Conservation (phyloP, 2,113 vertebrate species). For the Asarcornis scutulata region DNA sequence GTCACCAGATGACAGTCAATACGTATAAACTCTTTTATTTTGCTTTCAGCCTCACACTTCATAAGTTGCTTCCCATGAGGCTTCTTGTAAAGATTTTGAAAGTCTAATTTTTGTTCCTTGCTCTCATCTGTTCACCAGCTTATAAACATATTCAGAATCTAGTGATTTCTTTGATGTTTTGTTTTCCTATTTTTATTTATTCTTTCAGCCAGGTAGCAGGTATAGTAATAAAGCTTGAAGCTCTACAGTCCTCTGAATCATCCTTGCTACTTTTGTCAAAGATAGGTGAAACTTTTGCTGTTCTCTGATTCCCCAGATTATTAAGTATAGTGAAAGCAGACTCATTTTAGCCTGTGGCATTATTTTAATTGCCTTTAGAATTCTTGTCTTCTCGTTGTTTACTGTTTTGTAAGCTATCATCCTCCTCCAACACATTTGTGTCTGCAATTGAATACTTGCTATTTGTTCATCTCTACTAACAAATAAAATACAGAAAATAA, state of each 20-base stretch:
- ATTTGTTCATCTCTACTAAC: neutral
- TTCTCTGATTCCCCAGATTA: neutral
- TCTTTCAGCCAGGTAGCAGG: neutral
- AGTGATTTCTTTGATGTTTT: neutral
- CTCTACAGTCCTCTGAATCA: neutral
- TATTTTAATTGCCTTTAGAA: neutral
- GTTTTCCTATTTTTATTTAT: neutral
- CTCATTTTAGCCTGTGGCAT: neutral
- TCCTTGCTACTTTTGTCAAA: neutral
- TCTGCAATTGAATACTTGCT: neutral
- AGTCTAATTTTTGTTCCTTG: neutral
- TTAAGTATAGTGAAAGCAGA: neutral
- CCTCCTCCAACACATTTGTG: neutral
- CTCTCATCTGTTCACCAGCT: neutral
- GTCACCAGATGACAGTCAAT: neutral
- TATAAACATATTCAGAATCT: neutral
- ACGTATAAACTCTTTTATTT: neutral
- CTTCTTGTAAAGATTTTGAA: neutral
- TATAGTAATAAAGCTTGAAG: neutral
- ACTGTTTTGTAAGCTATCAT: neutral
- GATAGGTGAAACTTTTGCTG: neutral
- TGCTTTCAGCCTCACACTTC: neutral
- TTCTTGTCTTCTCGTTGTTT: neutral
- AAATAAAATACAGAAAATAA: neutral
- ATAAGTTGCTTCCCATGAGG: neutral